Evolutionary conservation across 2,113 vertebrate genomes (phyloP).

Genomic region (Henicopernis longicauda): DNA sequence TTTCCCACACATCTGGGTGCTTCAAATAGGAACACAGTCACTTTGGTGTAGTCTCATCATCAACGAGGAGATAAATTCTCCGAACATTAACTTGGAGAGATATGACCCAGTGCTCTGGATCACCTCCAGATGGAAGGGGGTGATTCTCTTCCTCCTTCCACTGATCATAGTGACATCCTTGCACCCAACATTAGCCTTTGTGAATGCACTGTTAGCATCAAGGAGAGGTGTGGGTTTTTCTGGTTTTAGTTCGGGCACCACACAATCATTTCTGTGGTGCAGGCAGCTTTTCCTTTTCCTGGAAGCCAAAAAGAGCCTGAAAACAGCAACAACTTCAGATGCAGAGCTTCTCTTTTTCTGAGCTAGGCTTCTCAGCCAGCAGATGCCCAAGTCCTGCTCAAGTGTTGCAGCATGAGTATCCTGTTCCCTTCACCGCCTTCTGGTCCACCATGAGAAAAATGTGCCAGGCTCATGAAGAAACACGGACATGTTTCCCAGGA

Average conservation of each 20-base stretch:
- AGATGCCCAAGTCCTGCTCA: background rate
- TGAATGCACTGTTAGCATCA: background rate
- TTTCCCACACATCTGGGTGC: background rate
- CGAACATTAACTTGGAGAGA: background rate
- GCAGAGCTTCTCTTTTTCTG: background rate
- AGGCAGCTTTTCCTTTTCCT: background rate
- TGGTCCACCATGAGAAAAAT: background rate
- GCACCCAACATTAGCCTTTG: background rate
- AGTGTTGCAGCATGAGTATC: background rate
- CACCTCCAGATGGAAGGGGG: background rate
- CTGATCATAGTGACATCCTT: background rate
- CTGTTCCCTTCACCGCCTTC: background rate
- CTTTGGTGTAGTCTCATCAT: background rate
- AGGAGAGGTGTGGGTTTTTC: accelerated
- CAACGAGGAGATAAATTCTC: background rate
- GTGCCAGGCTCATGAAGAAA: background rate
- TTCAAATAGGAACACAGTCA: background rate
- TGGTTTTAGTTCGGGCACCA: background rate
- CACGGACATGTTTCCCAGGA: background rate
- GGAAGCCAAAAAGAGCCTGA: background rate
- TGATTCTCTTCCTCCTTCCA: background rate
- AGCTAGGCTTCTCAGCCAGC: background rate
- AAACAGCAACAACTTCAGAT: background rate
- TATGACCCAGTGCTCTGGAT: background rate
- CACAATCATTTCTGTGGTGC: background rate